Percentiles rank a stretch among this genome's conserved stretches.
Conservation (phyloP, 2,888 invertebrate genomes). For the Saturnia japonica region DNA sequence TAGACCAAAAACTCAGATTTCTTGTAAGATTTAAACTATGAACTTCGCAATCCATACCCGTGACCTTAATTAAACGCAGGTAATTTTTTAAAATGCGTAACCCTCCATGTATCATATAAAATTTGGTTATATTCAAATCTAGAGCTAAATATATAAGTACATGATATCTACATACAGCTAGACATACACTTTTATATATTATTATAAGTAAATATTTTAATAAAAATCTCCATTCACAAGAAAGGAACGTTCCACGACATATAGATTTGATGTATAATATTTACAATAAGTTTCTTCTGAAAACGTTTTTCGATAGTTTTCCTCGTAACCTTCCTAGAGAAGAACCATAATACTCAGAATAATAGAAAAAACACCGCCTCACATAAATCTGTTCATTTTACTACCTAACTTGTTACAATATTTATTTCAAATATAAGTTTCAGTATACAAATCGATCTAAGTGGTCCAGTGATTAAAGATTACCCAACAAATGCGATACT, state of each 20-base stretch:
- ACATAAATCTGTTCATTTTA: too few species aligned
- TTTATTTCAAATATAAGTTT: neutral
- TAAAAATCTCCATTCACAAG: constrained; percentile 64
- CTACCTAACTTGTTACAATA: neutral
- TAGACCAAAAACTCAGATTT: neutral
- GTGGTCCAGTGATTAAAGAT: neutral
- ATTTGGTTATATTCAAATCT: constrained; percentile 54
- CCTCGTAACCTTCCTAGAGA: too few species aligned
- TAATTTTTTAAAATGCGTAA: constrained; percentile 56
- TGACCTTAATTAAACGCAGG: neutral
- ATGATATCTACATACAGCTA: constrained; percentile 53
- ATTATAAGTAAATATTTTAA: constrained; percentile 49
- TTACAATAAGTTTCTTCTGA: constrained; percentile 22
- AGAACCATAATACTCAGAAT: too few species aligned
- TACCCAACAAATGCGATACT: neutral
- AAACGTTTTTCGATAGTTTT: neutral
- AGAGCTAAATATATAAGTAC: constrained; percentile 51
- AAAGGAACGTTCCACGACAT: constrained; percentile 76
- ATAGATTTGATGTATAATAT: constrained; percentile 54
- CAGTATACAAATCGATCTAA: neutral
- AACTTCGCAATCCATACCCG: neutral
- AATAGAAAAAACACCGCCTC: too few species aligned
- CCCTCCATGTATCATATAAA: constrained; percentile 57
- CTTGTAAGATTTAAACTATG: neutral
- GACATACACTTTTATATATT: constrained; percentile 56